Evolutionary conservation across 2,113 vertebrate genomes (phyloP).

Genomic region (Rhabdornis inornatus): DNA sequence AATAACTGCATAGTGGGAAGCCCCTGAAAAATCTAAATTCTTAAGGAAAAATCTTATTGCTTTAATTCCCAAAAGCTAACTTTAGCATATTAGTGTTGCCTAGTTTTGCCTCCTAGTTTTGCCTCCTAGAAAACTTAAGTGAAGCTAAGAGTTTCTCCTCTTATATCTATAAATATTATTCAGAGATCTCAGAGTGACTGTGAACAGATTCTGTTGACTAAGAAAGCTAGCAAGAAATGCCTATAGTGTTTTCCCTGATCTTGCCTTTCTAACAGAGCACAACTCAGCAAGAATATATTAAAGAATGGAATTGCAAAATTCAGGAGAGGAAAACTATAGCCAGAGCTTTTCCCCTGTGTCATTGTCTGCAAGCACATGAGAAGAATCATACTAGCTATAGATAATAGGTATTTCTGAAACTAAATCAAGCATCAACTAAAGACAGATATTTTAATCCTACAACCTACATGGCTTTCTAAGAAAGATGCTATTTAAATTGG

Average conservation of each 20-base stretch:
- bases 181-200: background rate
- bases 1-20: background rate
- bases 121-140: background rate
- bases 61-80: background rate
- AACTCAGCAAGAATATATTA: background rate
- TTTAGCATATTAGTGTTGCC: background rate
- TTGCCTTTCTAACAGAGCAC: background rate
- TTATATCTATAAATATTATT: background rate
- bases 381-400: background rate
- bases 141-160: background rate
- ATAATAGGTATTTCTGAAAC: background rate
- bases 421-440: background rate
- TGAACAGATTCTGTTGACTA: background rate
- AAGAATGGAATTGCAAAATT: background rate
- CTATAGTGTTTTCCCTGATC: background rate
- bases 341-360: background rate
- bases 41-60: background rate
- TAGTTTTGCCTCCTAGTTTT: background rate
- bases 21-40: background rate
- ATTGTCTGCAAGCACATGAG: background rate
- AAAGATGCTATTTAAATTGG: background rate
- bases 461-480: background rate
- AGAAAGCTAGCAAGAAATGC: background rate
- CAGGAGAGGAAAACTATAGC: background rate
- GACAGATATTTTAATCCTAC: background rate